Evolutionary conservation across 2,888 invertebrate species (phyloP).

Genomic region (Nephrotoma guestfalica): DNA sequence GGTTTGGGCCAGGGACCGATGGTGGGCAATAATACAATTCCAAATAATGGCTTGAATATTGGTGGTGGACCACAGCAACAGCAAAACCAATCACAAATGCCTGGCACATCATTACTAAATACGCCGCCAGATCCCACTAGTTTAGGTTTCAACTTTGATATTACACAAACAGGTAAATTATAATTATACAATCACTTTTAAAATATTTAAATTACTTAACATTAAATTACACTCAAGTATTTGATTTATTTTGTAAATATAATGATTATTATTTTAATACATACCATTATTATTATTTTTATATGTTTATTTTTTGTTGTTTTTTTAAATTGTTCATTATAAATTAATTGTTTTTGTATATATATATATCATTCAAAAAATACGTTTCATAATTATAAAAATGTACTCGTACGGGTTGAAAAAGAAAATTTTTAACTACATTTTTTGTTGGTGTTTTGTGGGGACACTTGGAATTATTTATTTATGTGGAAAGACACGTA

Average conservation of each 20-base stretch:
- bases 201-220: background rate
- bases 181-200: background rate
- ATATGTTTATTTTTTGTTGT: background rate
- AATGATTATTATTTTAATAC: background rate
- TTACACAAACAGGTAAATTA: conserved; percentile 25
- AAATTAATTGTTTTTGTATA: background rate
- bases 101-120: conserved; percentile 25
- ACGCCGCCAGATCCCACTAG: conserved; percentile 29
- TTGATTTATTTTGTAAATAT: background rate
- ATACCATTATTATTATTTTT: background rate
- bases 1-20: conserved; percentile 25
- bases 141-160: conserved; percentile 29
- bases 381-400: background rate
- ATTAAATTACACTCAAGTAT: background rate
- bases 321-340: background rate
- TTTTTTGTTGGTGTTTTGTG: background rate
- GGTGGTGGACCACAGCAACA: conserved; percentile 11
- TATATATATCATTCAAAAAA: background rate
- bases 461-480: background rate
- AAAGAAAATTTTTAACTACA: background rate
- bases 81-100: conserved; percentile 15
- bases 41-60: conserved; percentile 21
- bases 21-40: conserved; percentile 22
- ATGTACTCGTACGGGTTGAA: too few relatives aligned
- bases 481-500: background rate